A percentile compares a stretch with the other conserved stretches of the same genome.
Conservation (phyloP, 2,113 vertebrate species). For the Bubo blakistoni region DNA sequence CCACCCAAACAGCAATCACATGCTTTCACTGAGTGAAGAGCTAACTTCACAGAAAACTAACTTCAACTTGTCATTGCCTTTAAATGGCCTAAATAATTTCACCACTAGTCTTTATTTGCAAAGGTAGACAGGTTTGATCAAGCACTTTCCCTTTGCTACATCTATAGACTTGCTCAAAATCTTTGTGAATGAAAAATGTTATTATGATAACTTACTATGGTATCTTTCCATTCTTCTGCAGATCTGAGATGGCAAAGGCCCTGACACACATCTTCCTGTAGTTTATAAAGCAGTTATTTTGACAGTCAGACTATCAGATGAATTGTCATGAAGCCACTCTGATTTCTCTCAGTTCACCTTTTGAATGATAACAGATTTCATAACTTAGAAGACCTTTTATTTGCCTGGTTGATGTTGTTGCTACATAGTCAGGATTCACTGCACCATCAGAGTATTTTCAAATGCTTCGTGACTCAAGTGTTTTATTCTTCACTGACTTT, state of each 20-base stretch:
- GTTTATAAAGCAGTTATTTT: conserved; percentile 1
- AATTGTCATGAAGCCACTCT: neutral
- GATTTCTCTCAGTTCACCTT: neutral
- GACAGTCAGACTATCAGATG: neutral
- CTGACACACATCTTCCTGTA: neutral
- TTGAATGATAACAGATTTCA: neutral
- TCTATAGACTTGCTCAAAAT: neutral
- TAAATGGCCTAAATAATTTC: neutral
- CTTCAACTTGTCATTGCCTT: neutral
- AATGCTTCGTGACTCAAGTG: neutral
- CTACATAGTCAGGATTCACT: neutral
- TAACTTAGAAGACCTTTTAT: neutral
- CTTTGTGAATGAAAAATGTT: neutral
- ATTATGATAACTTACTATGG: neutral
- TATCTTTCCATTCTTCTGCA: neutral
- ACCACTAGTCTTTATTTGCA: neutral
- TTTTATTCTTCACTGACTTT: neutral
- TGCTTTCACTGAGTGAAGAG: neutral
- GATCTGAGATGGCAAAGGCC: neutral
- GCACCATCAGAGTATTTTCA: neutral
- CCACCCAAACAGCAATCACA: neutral
- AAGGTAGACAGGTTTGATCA: neutral
- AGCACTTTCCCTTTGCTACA: neutral
- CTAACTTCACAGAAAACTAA: neutral
- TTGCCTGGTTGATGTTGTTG: neutral